A percentile compares a stretch with the other conserved stretches of the same genome.
Evolutionary conservation across 2,113 vertebrate species (phyloP).

Genomic region (Antennarius striatus): DNA sequence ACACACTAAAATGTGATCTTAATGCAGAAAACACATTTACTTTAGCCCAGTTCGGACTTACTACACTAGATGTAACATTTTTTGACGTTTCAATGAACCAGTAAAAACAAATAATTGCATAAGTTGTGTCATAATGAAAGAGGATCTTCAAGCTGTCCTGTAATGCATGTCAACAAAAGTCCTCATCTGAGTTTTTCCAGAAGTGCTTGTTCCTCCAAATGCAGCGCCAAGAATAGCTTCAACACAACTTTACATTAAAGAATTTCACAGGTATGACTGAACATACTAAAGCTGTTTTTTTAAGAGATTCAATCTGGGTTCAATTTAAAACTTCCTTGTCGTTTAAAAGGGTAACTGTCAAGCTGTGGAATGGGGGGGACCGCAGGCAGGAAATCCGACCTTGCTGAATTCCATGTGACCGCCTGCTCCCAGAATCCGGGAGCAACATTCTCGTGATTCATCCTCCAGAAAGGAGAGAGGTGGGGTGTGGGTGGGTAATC

Average conservation of each 20-base stretch:
- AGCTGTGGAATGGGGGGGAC: conserved; percentile 42
- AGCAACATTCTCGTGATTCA: conserved; percentile 65
- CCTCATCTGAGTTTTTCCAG: conserved; percentile 10
- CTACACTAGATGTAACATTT: not conserved
- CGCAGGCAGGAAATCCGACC: conserved; percentile 71
- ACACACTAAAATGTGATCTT: conserved; percentile 1
- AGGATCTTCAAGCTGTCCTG: not conserved
- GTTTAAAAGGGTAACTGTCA: conserved; percentile 51
- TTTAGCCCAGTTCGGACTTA: not conserved
- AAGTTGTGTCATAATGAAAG: conserved; percentile 1
- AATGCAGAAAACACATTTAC: not conserved
- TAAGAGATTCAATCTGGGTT: conserved; percentile 60
- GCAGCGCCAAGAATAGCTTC: conserved; percentile 31
- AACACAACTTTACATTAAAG: conserved; percentile 18
- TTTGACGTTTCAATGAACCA: too few species aligned
- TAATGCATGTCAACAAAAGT: conserved; percentile 4
- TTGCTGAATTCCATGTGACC: conserved; percentile 65
- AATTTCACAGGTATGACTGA: conserved; percentile 21
- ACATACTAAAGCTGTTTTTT: conserved; percentile 32
- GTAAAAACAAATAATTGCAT: too few species aligned
- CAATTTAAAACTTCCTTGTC: conserved; percentile 68
- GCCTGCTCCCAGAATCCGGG: conserved; percentile 58
- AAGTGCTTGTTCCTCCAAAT: conserved; percentile 11
- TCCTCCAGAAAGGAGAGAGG: conserved; percentile 47
- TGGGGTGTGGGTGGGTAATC: conserved; percentile 16